A percentile compares a stretch with the other conserved stretches of the same genome.
phyloP scores from a whole-genome alignment of 53 echinoderm and acorn worm species.

The Patiria pectinifera region DNA sequence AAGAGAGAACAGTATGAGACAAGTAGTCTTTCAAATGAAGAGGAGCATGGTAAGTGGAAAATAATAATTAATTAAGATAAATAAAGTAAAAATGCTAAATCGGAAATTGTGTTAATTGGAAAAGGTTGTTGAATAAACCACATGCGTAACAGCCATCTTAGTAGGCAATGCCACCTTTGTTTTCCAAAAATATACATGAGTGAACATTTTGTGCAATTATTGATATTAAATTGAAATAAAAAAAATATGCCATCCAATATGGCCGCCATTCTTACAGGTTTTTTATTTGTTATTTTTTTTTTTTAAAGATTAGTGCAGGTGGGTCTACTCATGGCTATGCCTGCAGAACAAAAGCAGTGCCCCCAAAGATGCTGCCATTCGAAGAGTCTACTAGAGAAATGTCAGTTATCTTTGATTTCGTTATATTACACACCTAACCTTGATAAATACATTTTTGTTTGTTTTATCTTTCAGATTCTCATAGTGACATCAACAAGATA shows the following conservation, averaged over 20 bases:
- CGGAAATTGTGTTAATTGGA: not conserved
- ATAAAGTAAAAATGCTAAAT: not conserved
- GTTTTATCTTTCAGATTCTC: not conserved
- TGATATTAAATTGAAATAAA: no score
- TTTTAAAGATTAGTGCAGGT: no score
- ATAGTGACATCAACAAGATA: not conserved
- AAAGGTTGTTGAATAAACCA: no score
- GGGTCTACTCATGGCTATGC: no score
- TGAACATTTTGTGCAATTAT: not conserved
- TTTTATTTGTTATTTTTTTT: no score
- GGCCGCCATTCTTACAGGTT: no score
- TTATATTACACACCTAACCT: not conserved
- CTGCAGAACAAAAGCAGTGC: no score
- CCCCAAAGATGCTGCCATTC: no score
- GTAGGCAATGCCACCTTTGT: no score
- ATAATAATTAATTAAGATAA: not conserved
- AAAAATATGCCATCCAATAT: no score
- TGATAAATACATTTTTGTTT: not conserved
- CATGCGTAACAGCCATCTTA: no score
- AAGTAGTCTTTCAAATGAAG: not conserved
- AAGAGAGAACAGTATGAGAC: not conserved
- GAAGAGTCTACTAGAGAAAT: not conserved
- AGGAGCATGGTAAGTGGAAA: not conserved
- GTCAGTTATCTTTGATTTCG: not conserved
- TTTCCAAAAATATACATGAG: no score